Evolutionary conservation across 2,797 vertebrate genomes (phyloP).

Genomic region (Esox masquinongy): DNA sequence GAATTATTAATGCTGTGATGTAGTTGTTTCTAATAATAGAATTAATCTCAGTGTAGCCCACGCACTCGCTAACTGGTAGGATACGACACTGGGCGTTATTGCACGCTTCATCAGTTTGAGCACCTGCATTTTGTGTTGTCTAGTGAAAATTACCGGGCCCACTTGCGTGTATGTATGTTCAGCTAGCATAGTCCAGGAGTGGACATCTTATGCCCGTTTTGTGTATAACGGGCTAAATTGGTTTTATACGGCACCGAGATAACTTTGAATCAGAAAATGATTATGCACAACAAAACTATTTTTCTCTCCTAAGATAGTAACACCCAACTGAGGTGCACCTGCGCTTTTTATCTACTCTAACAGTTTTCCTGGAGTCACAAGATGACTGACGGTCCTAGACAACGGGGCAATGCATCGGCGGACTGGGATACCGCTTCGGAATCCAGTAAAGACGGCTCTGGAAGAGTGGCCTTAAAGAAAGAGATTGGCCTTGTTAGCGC

Average conservation of each 20-base stretch:
- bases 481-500: constrained; percentile 83
- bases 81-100: neutral
- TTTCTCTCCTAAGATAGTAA: neutral
- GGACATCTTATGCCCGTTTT: neutral
- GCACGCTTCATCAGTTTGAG: neutral
- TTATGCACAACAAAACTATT: too few species aligned
- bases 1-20: constrained; percentile 22
- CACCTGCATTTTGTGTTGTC: neutral
- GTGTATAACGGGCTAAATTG: neutral
- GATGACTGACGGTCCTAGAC: constrained; percentile 73
- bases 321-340: neutral
- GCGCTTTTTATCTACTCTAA: neutral
- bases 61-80: neutral
- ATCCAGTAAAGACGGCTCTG: constrained; percentile 42
- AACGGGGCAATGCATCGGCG: constrained; percentile 52
- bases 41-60: neutral
- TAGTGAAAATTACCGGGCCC: neutral
- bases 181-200: neutral
- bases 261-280: neutral
- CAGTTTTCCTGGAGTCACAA: neutral
- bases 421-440: constrained; percentile 29
- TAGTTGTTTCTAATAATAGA: constrained; percentile 19
- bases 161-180: neutral
- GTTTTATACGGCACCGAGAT: neutral
- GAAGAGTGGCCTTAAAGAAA: constrained; percentile 79